phyloP scores from a whole-genome alignment of 2,888 invertebrate genomes.

The Penaeus monodon region DNA sequence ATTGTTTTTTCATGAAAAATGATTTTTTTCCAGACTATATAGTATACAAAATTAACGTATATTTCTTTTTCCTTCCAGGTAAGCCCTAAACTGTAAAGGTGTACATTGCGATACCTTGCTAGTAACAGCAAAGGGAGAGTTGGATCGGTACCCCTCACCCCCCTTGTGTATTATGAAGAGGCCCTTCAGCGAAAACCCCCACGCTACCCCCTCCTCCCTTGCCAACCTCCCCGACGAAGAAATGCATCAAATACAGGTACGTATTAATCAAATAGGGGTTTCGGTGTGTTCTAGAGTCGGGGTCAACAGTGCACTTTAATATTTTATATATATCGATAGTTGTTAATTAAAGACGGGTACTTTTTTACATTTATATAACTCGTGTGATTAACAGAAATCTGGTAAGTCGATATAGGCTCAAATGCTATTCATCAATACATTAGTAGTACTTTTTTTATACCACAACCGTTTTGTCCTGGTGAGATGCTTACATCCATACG shows the following conservation, averaged over 20 bases:
- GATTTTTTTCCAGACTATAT: background rate
- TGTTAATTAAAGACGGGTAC: no score
- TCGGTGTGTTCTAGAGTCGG: background rate
- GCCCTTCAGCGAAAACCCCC: constrained; percentile 48
- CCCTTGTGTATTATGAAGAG: constrained; percentile 55
- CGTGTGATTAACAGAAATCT: no score
- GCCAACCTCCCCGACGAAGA: constrained; percentile 24
- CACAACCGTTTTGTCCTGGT: no score
- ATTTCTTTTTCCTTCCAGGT: constrained; percentile 46
- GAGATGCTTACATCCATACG: no score
- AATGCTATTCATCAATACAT: no score
- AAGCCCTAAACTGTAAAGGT: constrained; percentile 38
- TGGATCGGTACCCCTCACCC: constrained; percentile 31
- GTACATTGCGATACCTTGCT: constrained; percentile 23
- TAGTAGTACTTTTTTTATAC: no score
- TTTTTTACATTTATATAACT: no score
- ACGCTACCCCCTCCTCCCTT: constrained; percentile 39
- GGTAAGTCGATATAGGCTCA: no score
- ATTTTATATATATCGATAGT: no score
- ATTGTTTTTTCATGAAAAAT: background rate
- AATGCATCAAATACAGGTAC: constrained; percentile 43
- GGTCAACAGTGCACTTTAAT: background rate
- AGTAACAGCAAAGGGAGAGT: constrained; percentile 32
- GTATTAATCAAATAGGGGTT: background rate
- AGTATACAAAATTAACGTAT: background rate